Conservation (phyloP, 2,113 vertebrate species). For the Circaetus gallicus region DNA sequence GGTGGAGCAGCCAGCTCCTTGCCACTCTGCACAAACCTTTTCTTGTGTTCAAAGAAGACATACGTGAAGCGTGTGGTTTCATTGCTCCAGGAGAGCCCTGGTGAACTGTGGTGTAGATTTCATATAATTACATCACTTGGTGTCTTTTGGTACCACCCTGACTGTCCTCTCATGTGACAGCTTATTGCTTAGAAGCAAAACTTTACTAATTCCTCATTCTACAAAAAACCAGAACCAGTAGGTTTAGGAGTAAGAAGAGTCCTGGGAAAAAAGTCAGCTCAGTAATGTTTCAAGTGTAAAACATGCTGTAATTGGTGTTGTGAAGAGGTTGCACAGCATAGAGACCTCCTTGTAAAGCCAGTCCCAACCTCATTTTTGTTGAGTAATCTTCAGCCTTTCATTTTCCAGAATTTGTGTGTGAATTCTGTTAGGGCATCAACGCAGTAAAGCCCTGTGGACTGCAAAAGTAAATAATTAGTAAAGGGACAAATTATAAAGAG, state of each 20-base stretch:
- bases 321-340: neutral
- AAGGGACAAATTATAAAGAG: neutral
- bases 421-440: neutral
- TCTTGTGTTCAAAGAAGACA: neutral
- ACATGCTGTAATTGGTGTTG: rapidly evolving
- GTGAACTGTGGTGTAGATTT: neutral
- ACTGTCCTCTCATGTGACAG: neutral
- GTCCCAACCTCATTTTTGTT: neutral
- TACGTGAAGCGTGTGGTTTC: rapidly evolving
- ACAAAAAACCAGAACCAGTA: neutral
- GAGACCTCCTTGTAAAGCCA: neutral
- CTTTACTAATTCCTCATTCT: neutral
- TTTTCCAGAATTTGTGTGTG: neutral
- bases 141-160: neutral
- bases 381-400: neutral
- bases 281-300: neutral
- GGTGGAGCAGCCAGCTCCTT: neutral
- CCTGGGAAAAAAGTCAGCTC: neutral
- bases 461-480: neutral
- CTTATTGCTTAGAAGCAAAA: neutral
- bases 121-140: neutral
- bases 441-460: neutral
- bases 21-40: neutral
- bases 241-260: neutral
- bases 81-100: neutral